Conservation (phyloP, 2,888 invertebrate genomes). For the Drosophila kanekoi region DNA sequence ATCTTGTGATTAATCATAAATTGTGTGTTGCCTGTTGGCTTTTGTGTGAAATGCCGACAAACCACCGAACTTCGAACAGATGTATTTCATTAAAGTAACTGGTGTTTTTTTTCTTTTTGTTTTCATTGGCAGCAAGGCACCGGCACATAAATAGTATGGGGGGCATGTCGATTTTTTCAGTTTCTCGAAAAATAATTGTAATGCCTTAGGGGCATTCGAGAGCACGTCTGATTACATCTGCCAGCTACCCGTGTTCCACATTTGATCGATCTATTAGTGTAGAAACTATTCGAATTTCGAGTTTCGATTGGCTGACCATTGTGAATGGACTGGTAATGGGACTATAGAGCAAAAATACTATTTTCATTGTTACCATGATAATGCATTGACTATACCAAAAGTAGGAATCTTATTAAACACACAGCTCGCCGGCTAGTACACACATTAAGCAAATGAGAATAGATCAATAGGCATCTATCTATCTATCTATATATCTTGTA, state of each 20-base stretch:
- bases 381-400: too few relatives aligned
- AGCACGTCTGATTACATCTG: slow-evolving; percentile 77
- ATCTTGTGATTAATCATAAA: slow-evolving; percentile 81
- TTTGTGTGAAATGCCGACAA: slow-evolving; percentile 51
- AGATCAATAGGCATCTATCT: too few relatives aligned
- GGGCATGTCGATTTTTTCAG: slow-evolving; percentile 13
- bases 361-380: too few relatives aligned
- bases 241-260: slow-evolving; percentile 79
- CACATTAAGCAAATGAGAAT: too few relatives aligned
- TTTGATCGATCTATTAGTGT: slow-evolving; percentile 75
- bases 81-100: slow-evolving; percentile 79
- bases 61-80: slow-evolving; percentile 48
- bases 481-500: too few relatives aligned
- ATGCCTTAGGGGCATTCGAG: slow-evolving; percentile 53
- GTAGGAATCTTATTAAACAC: too few relatives aligned
- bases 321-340: too few relatives aligned
- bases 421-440: too few relatives aligned
- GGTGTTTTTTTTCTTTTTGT: slow-evolving; percentile 15
- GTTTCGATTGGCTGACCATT: background rate
- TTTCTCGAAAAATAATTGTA: slow-evolving; percentile 69
- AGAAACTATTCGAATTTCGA: background rate
- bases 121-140: slow-evolving; percentile 44
- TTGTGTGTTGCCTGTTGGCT: slow-evolving; percentile 57
- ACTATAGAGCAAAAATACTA: too few relatives aligned
- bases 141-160: slow-evolving; percentile 46